Conservation (phyloP, 2,113 vertebrate species). For the Butorides virescens region DNA sequence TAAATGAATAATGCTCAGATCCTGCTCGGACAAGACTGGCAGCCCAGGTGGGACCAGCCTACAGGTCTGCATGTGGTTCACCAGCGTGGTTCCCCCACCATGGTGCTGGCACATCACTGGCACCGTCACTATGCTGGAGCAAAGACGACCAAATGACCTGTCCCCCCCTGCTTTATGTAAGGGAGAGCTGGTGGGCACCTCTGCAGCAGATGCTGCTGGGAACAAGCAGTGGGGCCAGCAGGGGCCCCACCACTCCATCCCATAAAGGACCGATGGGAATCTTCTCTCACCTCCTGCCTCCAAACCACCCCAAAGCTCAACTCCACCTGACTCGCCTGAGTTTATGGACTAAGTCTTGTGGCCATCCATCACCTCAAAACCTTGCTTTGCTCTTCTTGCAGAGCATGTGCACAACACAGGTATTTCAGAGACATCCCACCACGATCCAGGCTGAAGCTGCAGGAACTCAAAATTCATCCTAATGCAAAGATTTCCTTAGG, state of each 20-base stretch:
- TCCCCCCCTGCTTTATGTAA: fast-evolving
- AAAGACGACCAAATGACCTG: background rate
- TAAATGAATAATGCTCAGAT: background rate
- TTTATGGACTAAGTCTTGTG: background rate
- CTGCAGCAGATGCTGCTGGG: background rate
- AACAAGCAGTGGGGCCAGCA: fast-evolving
- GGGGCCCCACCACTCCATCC: fast-evolving
- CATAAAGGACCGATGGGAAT: background rate
- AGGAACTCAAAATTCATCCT: background rate
- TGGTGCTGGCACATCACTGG: background rate
- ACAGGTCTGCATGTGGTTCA: background rate
- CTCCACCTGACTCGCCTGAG: background rate
- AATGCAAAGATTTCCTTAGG: background rate
- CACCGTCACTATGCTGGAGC: background rate
- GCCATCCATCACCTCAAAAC: background rate
- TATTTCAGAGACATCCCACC: background rate
- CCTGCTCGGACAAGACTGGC: background rate
- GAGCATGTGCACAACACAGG: background rate
- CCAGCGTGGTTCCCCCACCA: background rate
- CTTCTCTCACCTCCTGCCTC: background rate
- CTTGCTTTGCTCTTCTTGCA: background rate
- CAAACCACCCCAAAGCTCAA: background rate
- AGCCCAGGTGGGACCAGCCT: background rate
- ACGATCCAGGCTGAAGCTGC: background rate
- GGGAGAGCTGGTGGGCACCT: background rate